A percentile compares a stretch with the other conserved stretches of the same genome.
Evolutionary conservation across 2,113 vertebrate species (phyloP).

Genomic region (Caranx ignobilis): DNA sequence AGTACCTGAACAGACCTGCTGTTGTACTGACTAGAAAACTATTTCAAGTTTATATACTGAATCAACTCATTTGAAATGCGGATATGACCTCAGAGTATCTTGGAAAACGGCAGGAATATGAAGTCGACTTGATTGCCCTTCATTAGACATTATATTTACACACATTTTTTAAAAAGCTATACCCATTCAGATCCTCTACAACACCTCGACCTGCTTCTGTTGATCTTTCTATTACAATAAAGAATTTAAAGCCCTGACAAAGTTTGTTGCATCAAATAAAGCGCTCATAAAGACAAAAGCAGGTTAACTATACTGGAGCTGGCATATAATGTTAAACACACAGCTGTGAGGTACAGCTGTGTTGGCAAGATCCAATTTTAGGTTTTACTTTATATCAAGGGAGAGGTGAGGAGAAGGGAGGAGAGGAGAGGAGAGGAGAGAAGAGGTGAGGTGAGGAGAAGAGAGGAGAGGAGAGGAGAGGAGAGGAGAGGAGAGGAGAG

Average conservation of each 20-base stretch:
- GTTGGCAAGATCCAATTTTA: background rate
- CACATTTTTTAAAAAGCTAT: background rate
- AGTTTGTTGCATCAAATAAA: constrained; percentile 7
- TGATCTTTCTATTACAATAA: background rate
- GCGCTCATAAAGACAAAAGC: constrained; percentile 2
- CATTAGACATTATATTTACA: background rate
- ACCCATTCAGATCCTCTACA: background rate
- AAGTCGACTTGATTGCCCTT: background rate
- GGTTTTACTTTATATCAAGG: background rate
- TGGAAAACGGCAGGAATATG: background rate
- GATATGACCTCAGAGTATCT: background rate
- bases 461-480: background rate
- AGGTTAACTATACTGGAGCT: constrained; percentile 7
- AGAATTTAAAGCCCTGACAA: background rate
- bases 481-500: background rate
- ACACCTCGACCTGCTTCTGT: background rate
- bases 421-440: background rate
- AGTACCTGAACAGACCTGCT: background rate
- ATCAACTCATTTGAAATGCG: background rate
- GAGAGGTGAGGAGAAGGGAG: background rate
- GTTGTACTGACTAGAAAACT: too few species aligned
- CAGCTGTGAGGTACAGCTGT: background rate
- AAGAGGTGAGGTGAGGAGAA: too few species aligned
- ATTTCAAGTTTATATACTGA: background rate
- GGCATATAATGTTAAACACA: constrained; percentile 7